Percentiles rank a stretch among this genome's conserved stretches.
phyloP scores from a whole-genome alignment of 2,888 invertebrate genomes.

The Drosophila villosipedis region DNA sequence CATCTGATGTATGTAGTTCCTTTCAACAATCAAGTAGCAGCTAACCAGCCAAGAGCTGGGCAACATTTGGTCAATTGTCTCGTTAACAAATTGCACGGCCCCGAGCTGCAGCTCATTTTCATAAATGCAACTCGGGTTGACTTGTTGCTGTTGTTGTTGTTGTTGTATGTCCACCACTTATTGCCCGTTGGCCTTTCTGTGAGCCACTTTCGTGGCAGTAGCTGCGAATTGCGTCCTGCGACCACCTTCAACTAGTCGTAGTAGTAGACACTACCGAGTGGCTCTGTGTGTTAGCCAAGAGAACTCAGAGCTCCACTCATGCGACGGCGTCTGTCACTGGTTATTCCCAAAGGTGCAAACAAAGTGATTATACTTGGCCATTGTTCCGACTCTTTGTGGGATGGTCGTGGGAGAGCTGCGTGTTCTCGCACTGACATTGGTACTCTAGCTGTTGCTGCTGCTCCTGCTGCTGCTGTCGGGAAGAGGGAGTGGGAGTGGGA shows the following conservation, averaged over 20 bases:
- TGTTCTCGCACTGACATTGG: slow-evolving; percentile 26
- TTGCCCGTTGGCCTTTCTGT: slow-evolving; percentile 12
- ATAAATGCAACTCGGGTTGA: slow-evolving; percentile 62
- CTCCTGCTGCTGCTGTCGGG: not conserved
- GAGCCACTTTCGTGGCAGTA: slow-evolving; percentile 31
- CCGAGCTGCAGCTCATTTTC: slow-evolving; percentile 69
- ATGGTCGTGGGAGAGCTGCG: slow-evolving; percentile 48
- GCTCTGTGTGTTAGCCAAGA: slow-evolving; percentile 4
- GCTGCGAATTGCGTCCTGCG: slow-evolving; percentile 21
- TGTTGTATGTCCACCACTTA: slow-evolving; percentile 36
- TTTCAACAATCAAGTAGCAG: slow-evolving; percentile 56
- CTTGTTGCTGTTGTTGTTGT: slow-evolving; percentile 11
- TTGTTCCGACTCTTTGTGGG: slow-evolving; percentile 69
- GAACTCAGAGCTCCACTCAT: slow-evolving; percentile 55
- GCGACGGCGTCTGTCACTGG: slow-evolving; percentile 75
- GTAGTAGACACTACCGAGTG: not conserved
- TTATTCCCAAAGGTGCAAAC: slow-evolving; percentile 83
- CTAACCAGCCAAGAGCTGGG: slow-evolving; percentile 20
- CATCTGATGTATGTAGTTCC: slow-evolving; percentile 8
- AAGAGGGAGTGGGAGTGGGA: too few relatives aligned
- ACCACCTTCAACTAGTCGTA: slow-evolving; percentile 14
- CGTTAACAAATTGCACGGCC: slow-evolving; percentile 72
- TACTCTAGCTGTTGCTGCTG: not conserved
- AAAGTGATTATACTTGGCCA: slow-evolving; percentile 83
- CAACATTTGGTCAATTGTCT: slow-evolving; percentile 76